phyloP scores from a whole-genome alignment of 2,797 vertebrate species.

The Dermochelys coriacea region DNA sequence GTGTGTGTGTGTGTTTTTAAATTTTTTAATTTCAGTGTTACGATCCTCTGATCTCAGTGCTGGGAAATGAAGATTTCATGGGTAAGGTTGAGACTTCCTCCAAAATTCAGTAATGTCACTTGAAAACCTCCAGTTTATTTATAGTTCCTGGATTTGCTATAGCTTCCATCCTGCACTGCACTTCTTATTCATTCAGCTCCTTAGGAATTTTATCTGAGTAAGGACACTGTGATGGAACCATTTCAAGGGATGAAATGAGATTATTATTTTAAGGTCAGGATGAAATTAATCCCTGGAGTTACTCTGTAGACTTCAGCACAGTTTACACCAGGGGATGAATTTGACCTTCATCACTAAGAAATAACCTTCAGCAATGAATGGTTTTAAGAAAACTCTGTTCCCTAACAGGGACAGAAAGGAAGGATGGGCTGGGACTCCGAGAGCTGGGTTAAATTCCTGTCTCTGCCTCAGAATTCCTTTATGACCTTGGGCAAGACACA shows the following conservation, averaged over 20 bases:
- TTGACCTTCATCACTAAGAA: neutral
- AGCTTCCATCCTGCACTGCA: neutral
- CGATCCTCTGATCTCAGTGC: slow-evolving; percentile 79
- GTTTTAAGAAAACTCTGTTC: neutral
- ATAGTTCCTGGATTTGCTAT: neutral
- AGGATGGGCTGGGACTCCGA: neutral
- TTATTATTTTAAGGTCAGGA: neutral
- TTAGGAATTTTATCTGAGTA: neutral
- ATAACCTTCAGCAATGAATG: neutral
- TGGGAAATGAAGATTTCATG: slow-evolving; percentile 84
- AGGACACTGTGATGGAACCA: neutral
- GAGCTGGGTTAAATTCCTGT: neutral
- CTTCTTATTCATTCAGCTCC: neutral
- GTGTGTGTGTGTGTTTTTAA: neutral
- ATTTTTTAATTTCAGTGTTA: slow-evolving; percentile 82
- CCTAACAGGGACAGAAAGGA: neutral
- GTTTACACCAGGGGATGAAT: neutral
- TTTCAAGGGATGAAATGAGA: neutral
- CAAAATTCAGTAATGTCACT: neutral
- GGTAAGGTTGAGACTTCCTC: slow-evolving; percentile 71
- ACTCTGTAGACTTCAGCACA: neutral
- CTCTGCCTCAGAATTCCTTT: neutral
- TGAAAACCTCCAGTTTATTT: neutral
- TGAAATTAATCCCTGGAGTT: neutral
- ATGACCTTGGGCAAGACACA: neutral